phyloP scores from a whole-genome alignment of 2,113 vertebrate species.

The Aythya baeri region DNA sequence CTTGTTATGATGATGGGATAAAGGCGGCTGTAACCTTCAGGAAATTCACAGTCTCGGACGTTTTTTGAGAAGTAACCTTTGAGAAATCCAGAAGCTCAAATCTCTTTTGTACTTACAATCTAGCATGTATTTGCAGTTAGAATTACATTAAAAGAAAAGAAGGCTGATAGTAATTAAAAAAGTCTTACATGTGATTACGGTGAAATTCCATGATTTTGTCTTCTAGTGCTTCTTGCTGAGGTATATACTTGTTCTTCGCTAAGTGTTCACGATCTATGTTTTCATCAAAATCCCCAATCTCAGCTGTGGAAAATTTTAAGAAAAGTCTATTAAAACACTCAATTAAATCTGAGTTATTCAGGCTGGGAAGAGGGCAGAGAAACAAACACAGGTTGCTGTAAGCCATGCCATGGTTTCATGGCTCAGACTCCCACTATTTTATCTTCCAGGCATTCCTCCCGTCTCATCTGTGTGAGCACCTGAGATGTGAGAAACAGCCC shows the following conservation, averaged over 20 bases:
- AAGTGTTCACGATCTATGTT: constrained; percentile 91
- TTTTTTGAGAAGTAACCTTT: neutral
- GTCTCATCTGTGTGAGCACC: neutral
- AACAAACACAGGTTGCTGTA: neutral
- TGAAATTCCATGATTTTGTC: constrained; percentile 97
- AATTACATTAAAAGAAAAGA: neutral
- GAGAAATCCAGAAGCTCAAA: neutral
- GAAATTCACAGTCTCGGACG: neutral
- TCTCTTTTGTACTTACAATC: neutral
- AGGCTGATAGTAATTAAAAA: neutral
- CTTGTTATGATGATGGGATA: neutral
- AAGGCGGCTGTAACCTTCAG: constrained; percentile 4
- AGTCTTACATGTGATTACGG: constrained; percentile 88
- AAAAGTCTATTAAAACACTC: neutral
- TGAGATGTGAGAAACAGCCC: accelerated
- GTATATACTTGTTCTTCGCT: constrained; percentile 95
- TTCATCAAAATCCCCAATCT: constrained; percentile 98
- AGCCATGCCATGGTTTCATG: neutral
- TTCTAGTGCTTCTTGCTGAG: constrained; percentile 93
- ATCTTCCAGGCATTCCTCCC: neutral
- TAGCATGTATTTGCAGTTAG: neutral
- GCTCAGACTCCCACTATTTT: neutral
- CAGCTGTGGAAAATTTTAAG: constrained; percentile 79
- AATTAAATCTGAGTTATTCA: neutral
- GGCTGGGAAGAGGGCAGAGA: neutral